Conservation (phyloP, 1,140 invertebrate genomes). For the Asbolus verrucosus region DNA sequence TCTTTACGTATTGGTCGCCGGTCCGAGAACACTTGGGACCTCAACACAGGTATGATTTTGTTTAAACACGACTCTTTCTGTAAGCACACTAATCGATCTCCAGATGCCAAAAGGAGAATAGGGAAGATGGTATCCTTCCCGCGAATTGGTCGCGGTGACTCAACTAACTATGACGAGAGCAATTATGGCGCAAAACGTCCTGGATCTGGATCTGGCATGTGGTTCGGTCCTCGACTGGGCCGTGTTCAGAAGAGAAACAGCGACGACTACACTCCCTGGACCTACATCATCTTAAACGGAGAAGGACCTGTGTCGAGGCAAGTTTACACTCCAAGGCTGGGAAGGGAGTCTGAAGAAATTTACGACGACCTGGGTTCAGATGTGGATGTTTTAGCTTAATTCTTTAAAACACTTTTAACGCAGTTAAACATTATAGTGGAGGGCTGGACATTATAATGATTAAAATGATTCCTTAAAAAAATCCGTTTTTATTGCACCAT, state of each 20-base stretch:
- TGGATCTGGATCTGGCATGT: constrained; percentile 30
- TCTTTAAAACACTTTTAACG: neutral
- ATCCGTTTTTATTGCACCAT: constrained; percentile 26
- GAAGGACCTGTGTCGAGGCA: constrained; percentile 10
- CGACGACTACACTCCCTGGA: constrained; percentile 25
- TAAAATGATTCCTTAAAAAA: too few species aligned
- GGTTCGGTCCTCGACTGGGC: constrained; percentile 38
- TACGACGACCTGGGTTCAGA: constrained; percentile 9
- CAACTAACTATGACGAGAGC: constrained; percentile 35
- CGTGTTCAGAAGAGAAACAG: constrained; percentile 31
- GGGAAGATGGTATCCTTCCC: constrained; percentile 25
- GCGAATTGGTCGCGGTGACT: constrained; percentile 9
- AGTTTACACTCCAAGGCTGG: constrained; percentile 37
- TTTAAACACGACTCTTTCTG: neutral
- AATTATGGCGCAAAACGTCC: neutral
- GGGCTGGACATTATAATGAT: constrained; percentile 44
- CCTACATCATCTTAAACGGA: constrained; percentile 36
- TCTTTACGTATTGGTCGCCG: constrained; percentile 29
- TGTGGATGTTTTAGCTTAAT: neutral
- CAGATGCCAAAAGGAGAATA: neutral
- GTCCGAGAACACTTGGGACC: constrained; percentile 3
- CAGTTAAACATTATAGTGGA: constrained; percentile 27
- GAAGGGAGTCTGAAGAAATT: constrained; percentile 33
- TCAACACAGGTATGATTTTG: constrained; percentile 3
- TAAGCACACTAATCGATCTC: neutral